Evolutionary conservation across 2,888 invertebrate species (phyloP), one percentile per base, ranked within the genome.

Genomic region (Watsonalla binaria): DNA sequence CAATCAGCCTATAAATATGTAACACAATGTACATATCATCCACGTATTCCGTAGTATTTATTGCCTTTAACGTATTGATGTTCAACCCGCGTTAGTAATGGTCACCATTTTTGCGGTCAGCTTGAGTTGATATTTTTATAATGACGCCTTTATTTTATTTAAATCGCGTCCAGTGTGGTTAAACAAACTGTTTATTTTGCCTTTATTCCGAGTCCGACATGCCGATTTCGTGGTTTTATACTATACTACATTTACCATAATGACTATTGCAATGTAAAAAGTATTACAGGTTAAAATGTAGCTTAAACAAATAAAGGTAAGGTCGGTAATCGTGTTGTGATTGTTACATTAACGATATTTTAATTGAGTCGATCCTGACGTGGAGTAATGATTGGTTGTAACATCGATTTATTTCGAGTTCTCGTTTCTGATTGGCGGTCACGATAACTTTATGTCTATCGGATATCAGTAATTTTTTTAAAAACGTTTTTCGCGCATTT

Each of bases 301-400:
- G 63, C 83, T 73, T 80, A 80, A 68, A 53, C 15, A 45, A 46
- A n/a, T 34, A 2, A 0, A 0, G n/a, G 54, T 79, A 86, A 76
- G 77, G 86, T 84, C 65, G 71, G 57, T 60, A 80, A 85, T 87
- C 66, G 73, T 70, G 70, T 68, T 72, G 65, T 74, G 74, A 66
- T 66, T 24, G 58, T 61, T 64, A 63, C 82, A 86, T 90, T 90
- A 90, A 90, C 89, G 90, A 90, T 90, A 90, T 90, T 90, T 90
- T 90, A 90, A 90, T 90, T 90, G 90, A 90, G 89, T 89, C 81
- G 86, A 88, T 84, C 86, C 85, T 86, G 90, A 90, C 90, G 82
- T 88, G 69, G 89, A 90, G 83, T 90, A 90, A 90, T 90, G 90
- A 90, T 90, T 90, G 90, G 90, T 90, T 84, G 90, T 84, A 84